Evolutionary conservation across 2,888 invertebrate genomes (phyloP).

Genomic region (Platyscelio sp.): DNA sequence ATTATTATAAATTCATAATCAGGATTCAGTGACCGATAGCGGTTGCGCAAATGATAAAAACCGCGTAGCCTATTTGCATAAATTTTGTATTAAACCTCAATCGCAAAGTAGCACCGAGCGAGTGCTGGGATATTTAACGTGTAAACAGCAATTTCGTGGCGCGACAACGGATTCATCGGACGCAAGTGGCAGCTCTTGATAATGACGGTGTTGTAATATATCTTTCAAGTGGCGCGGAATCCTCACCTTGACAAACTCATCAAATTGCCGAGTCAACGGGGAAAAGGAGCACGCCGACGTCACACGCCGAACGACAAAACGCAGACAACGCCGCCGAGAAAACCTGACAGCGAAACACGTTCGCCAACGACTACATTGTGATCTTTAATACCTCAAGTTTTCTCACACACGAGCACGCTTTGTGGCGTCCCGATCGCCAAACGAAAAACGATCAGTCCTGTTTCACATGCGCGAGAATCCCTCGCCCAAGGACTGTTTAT

Average conservation of each 20-base stretch:
- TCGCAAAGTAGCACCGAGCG: constrained; percentile 30
- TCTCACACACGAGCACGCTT: constrained; percentile 54
- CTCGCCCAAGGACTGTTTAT: too few relatives aligned
- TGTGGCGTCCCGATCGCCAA: constrained; percentile 6
- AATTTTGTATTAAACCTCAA: constrained; percentile 57
- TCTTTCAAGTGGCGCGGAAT: constrained; percentile 13
- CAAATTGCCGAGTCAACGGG: neutral
- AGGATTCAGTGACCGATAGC: constrained; percentile 22
- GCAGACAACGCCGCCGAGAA: too few relatives aligned
- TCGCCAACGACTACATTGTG: constrained; percentile 61
- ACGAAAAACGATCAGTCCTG: constrained; percentile 61
- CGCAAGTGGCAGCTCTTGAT: constrained; percentile 12
- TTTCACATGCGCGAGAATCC: too few relatives aligned
- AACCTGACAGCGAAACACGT: constrained; percentile 5
- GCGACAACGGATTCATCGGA: constrained; percentile 35
- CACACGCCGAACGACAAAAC: too few relatives aligned
- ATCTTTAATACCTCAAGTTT: constrained; percentile 78
- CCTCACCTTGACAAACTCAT: constrained; percentile 25
- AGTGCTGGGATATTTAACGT: constrained; percentile 36
- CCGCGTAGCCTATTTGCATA: constrained; percentile 43
- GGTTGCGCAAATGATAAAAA: constrained; percentile 41
- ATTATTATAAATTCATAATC: constrained; percentile 54
- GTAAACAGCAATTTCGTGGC: constrained; percentile 44
- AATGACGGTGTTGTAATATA: constrained; percentile 24
- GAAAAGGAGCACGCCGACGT: too few relatives aligned